Base-by-base conservation (phyloP, 2,113 vertebrate species). In the Bambusicola thoracicus region DNA sequence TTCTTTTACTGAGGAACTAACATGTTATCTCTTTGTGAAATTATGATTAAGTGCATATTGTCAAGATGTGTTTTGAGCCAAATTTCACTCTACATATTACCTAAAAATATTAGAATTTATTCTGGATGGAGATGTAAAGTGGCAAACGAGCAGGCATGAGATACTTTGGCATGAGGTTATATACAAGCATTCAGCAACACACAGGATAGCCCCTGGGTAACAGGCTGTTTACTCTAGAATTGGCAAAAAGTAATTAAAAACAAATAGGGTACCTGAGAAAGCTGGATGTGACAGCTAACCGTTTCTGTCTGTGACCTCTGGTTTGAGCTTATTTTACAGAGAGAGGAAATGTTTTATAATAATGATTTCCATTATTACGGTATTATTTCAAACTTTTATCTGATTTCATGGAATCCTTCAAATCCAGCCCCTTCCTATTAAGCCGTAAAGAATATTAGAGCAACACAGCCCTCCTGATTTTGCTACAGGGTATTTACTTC, bases 401-500 rank as follows among this genome's bases (percentile, higher is more conserved):
- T 70, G 22, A 49, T 81, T 78, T 82, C n/a, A 78, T 15, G 18
- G 43, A 90, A 85, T 41, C 46, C 41, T 81, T 75, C 43, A 85
- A 85, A 77, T 58, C 53, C 29, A 65, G 12, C 4, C 29, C 25
- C 25, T 40, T 76, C 22, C 63, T 83, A 67, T 25, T 63, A 55
- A 56, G 89, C 16, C 0, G 1, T 34, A 81, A 58, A n/a, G 77
- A 81, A 93, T 93, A 83, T 51, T 32, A 87, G 30, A 48, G 6
- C 70, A 85, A 59, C 61, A 90, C 10, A 41, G 48, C 53, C 44
- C 38, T 65, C 40, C 65, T 62, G 32, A 74, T 79, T 90, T 70
- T 63, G 19, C 78, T 78, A 78, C 25, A 74, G 18, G 7, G 36
- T 75, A 89, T 83, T 92, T 81, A 75, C 70, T 92, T 94, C 92